Conservation (phyloP, 2,888 invertebrate species). For the Drosophila seclusa region DNA sequence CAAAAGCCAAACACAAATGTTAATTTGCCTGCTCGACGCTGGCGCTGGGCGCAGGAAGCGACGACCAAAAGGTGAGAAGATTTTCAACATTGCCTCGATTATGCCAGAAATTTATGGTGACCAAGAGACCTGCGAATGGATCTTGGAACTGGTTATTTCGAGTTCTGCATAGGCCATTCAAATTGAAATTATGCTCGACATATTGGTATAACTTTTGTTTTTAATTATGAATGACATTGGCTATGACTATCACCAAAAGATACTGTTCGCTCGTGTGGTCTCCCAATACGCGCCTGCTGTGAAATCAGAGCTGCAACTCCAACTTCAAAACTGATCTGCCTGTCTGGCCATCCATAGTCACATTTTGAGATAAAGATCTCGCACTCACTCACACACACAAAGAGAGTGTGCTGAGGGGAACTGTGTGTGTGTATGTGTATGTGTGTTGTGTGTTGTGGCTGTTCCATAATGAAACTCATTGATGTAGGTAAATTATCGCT, state of each 20-base stretch:
- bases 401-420: conserved; percentile 6
- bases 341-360: conserved; percentile 54
- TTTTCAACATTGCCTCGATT: conserved; percentile 81
- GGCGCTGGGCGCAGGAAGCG: conserved; percentile 67
- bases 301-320: conserved; percentile 74
- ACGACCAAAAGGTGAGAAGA: conserved; percentile 82
- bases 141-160: not conserved
- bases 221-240: conserved; percentile 79
- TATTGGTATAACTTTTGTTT: conserved; percentile 81
- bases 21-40: conserved; percentile 63
- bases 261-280: conserved; percentile 66
- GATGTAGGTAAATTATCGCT: conserved; percentile 85
- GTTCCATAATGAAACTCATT: conserved; percentile 81
- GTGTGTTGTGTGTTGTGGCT: conserved; percentile 37
- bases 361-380: conserved; percentile 76
- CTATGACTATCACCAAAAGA: conserved; percentile 11
- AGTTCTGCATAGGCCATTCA: conserved; percentile 52
- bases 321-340: conserved; percentile 26
- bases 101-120: conserved; percentile 81
- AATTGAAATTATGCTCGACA: conserved; percentile 82
- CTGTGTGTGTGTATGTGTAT: conserved; percentile 22
- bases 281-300: conserved; percentile 68
- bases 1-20: conserved; percentile 79
- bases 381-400: conserved; percentile 27
- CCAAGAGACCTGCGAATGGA: conserved; percentile 38